Base-by-base conservation (phyloP, 2,113 vertebrate genomes). In the Poeciliopsis occidentalis region DNA sequence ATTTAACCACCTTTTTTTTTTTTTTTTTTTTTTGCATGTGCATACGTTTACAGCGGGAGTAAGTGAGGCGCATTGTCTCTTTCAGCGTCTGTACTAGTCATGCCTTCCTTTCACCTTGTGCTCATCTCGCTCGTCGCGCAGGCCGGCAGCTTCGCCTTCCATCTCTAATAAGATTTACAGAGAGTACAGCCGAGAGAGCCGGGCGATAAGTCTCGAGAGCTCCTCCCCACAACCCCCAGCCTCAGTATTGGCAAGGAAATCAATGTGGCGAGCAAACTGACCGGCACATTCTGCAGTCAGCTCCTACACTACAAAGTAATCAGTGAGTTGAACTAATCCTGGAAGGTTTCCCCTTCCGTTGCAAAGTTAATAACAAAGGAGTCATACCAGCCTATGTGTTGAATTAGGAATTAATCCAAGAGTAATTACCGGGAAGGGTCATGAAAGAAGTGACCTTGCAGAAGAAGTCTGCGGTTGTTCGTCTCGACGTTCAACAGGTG, bases 201-300 rank as follows among this genome's bases (percentile, higher is more conserved):
- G 81, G 83, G 78, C 72, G 81, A 84, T 93, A 92, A 85, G 92
- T 92, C 95, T 78, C 79, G 93, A 95, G 95, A 96, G 95, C 95
- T 12, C 34, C 8, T 10, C 32, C 32, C 8, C 6, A 0, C 31
- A 1, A 29, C 8, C 34, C 95, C 91, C 84, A 90, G 68, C 83
- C 94, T 95, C 95, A 94, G 94, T 95, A 95, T 94, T 95, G 95
- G 91, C 95, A 88, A 93, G 91, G 89, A 95, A 96, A 97, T 98
- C 95, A 94, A 97, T 97, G 96, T 88, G 89, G 87, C 82, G 88
- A 94, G 93, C 95, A 97, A 96, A 95, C 95, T 94, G 93, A 90
- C 85, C 92, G 87, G 91, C 88, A 86, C 22, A 86, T 87, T 92
- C 83, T 91, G 86, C 93, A 95, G 94, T 97, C 94, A 94, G 94